A percentile compares a stretch with the other conserved stretches of the same genome.
Conservation (phyloP, 2,113 vertebrate species). For the Mustela lutreola region DNA sequence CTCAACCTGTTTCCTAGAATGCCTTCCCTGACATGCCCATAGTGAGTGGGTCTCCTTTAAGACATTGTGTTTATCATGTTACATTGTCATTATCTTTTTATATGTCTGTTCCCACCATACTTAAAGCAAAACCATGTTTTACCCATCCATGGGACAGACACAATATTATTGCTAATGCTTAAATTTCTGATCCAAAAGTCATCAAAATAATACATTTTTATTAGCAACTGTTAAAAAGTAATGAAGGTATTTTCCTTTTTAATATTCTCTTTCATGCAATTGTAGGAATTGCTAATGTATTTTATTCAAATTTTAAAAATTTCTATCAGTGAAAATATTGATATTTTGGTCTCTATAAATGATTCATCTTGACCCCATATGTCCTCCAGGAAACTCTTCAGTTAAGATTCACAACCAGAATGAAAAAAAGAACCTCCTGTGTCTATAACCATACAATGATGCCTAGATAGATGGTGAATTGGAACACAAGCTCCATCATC, state of each 20-base stretch:
- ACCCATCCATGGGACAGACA: neutral
- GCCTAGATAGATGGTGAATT: neutral
- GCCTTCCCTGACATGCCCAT: neutral
- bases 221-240: constrained; percentile 19
- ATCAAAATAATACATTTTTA: constrained; percentile 45
- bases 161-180: neutral
- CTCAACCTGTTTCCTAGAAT: constrained; percentile 2
- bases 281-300: neutral
- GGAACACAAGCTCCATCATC: neutral
- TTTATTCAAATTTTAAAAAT: constrained; percentile 1
- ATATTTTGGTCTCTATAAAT: neutral
- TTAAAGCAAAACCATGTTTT: neutral
- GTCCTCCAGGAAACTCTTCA: neutral
- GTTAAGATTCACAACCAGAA: neutral
- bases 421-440: neutral
- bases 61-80: neutral
- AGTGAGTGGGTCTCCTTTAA: neutral
- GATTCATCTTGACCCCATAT: neutral
- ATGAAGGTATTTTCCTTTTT: neutral
- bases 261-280: neutral
- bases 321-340: neutral
- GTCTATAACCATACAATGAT: neutral
- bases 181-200: neutral
- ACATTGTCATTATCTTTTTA: constrained; percentile 31
- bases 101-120: neutral